Evolutionary conservation across 2,113 vertebrate species (phyloP), one percentile per base, ranked within the genome.

Genomic region (Marcusenius ussheri): DNA sequence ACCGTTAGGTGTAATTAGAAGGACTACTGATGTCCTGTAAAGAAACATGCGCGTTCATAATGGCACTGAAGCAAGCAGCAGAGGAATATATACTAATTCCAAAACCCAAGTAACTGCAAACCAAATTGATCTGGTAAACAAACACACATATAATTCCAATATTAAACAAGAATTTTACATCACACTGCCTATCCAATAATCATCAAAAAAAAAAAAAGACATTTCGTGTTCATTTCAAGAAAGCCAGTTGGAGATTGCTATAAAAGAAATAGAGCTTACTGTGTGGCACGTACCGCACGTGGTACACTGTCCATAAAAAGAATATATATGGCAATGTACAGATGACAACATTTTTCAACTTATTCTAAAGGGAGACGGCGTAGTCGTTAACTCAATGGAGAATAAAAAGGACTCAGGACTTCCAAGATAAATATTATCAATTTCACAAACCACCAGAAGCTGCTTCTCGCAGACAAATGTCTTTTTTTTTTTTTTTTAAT

Each of bases 401-500:
- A 87, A 87, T 19, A 53, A 31, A 87, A 87, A 27, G 27, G 13
- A 56, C 50, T 87, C 21, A 46, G 10, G n/a, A 84, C 89, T 84
- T 85, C 49, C 39, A 58, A n/a, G 39, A 89, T 85, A 62, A 58
- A 85, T 85, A 39, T 62, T 62, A 84, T 85, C 51, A 53, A 50
- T 58, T 84, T 51, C 89, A 21, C 24, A 66, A 24, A 83, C 10
- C 11, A 89, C 27, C 89, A 85, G 89, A 47, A 31, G 51, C 51
- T 24, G 39, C 89, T 50, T 83, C 89, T 21, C 1, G 31, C 77
- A 46, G 35, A 42, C 35, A 45, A 46, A 89, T 7, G 50, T 21
- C 89, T 89, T 6, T 35, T 83, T 74, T 89, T 80, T 83, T 6
- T 35, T 83, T 17, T 89, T 77, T 83, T 53, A 85, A 89, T 85